Evolutionary conservation across 2,113 vertebrate species (phyloP), one percentile per base, ranked within the genome.

Genomic region (Gnathonemus longibarbis): DNA sequence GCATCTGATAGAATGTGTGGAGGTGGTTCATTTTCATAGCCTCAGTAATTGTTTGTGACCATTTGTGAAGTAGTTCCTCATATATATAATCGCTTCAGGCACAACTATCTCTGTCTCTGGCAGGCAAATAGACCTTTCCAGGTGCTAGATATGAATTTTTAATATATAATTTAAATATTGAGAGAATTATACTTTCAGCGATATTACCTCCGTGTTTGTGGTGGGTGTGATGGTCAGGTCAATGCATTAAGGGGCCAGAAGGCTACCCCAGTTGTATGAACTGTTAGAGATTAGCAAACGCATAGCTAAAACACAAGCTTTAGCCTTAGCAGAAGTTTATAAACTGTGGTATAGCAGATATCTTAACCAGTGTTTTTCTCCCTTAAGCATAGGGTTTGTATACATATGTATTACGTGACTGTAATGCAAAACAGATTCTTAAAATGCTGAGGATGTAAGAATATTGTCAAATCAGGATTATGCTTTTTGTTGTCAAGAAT

Each of bases 151-250:
- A 97, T 98, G 96, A 97, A 98, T 97, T 95, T 97, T 97, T 98
- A 95, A 98, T 97, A 94, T 95, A 96, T 96, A 96, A 97, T 96
- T 97, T 96, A 97, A 98, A 97, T 97, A 98, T 97, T 97, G 95
- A 97, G 96, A 95, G 95, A 96, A 96, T 95, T 95, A 95, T 93
- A 93, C 93, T 95, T 96, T 96, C 94, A 95, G 94, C 94, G 92
- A 95, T 96, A 95, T 94, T 95, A 93, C 93, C 94, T 94, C 93
- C 95, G 94, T 96, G 96, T 95, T 95, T 95, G 95, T 94, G 95
- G 94, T 93, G 91, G 91, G 86, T 90, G 90, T 89, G 90, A 89
- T 92, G 93, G 90, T 92, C 90, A 91, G 91, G 89, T 90, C 49
- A 88, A 90, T 85, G 84, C 90, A 89, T 85, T 89, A 91, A 91